Conservation (phyloP, 2,113 vertebrate genomes). For the Odontophorus gujanensis region DNA sequence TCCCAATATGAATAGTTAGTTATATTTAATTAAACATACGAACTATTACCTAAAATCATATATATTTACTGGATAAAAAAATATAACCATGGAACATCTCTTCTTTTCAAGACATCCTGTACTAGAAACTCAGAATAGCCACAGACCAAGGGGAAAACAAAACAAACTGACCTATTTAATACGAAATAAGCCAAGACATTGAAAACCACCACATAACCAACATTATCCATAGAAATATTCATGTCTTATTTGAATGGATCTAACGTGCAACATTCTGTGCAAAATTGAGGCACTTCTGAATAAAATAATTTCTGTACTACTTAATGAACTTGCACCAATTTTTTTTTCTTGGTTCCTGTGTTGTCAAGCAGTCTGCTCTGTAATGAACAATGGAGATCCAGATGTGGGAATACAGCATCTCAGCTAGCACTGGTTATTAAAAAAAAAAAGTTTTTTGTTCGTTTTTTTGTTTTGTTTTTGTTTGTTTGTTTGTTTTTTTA, state of each 20-base stretch:
- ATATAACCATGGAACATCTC: neutral
- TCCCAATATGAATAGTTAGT: neutral
- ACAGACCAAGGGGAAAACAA: neutral
- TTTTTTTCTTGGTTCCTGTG: neutral
- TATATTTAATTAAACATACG: neutral
- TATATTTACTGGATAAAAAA: neutral
- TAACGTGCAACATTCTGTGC: neutral
- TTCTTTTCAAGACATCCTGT: slow-evolving; percentile 22
- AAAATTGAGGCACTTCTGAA: neutral
- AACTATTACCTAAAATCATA: neutral
- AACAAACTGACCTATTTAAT: slow-evolving; percentile 28
- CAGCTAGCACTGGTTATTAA: neutral
- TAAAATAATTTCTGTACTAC: neutral
- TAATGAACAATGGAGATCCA: neutral
- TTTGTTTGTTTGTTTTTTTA: neutral
- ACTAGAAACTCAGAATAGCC: slow-evolving; percentile 6
- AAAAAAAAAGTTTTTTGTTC: neutral
- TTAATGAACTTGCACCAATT: neutral
- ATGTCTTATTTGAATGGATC: neutral
- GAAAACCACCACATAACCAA: neutral
- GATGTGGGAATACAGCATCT: neutral
- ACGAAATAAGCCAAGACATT: neutral
- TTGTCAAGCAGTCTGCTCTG: neutral
- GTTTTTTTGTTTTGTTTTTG: too few species aligned
- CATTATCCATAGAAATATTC: neutral